phyloP scores from a whole-genome alignment of 2,888 invertebrate genomes.

The Branchipolynoe longqiensis region DNA sequence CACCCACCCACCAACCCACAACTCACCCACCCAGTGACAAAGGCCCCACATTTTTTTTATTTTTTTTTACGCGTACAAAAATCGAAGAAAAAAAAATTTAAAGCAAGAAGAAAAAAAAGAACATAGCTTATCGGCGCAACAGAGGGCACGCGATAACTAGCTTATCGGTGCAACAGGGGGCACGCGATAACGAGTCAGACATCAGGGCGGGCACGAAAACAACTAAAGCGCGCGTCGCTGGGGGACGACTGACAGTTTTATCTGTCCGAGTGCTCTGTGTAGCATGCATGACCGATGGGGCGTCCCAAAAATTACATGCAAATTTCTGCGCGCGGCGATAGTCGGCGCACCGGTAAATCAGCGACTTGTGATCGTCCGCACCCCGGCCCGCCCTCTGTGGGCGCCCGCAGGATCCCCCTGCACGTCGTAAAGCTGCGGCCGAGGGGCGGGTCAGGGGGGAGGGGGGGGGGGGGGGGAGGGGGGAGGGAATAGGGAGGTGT shows the following conservation, averaged over 20 bases:
- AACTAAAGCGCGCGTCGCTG: conserved; percentile 32
- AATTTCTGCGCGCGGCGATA: conserved; percentile 44
- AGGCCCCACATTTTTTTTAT: too few species aligned
- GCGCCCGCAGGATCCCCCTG: conserved; percentile 16
- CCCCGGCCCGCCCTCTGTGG: conserved; percentile 32
- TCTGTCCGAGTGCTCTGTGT: conserved; percentile 53
- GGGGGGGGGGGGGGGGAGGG: background rate
- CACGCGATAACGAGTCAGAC: conserved; percentile 51
- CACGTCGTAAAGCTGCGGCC: conserved; percentile 44
- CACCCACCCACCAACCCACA: too few species aligned
- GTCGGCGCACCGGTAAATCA: conserved; percentile 33
- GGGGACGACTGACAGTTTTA: conserved; percentile 54
- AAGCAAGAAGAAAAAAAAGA: too few species aligned
- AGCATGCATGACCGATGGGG: conserved; percentile 46
- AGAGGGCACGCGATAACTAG: conserved; percentile 51
- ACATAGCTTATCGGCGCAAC: conserved; percentile 55
- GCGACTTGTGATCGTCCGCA: conserved; percentile 47
- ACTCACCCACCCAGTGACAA: too few species aligned
- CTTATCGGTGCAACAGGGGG: conserved; percentile 55
- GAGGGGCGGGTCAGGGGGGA: background rate
- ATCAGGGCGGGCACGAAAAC: conserved; percentile 53
- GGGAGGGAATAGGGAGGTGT: background rate
- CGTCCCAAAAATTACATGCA: conserved; percentile 56
- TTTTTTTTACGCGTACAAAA: too few species aligned
- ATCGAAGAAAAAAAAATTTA: too few species aligned